Evolutionary conservation across 2,888 invertebrate species (phyloP).

Genomic region (Limenitis camilla): DNA sequence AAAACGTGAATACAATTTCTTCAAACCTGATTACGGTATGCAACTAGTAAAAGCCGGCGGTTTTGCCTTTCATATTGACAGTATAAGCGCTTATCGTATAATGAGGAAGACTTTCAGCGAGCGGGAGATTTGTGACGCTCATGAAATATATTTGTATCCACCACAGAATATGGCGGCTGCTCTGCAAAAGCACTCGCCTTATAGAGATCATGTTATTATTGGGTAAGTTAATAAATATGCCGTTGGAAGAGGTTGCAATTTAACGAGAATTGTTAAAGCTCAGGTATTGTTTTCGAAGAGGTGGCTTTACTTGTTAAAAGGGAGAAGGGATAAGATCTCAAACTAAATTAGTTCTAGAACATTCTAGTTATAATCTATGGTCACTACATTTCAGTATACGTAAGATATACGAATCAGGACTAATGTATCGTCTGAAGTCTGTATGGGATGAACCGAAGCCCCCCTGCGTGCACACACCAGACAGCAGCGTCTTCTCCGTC

Average conservation of each 20-base stretch:
- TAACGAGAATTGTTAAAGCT: no score
- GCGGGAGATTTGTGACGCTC: slow-evolving; percentile 79
- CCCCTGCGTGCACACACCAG: slow-evolving; percentile 67
- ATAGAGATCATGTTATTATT: slow-evolving; percentile 75
- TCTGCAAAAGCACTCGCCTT: slow-evolving; percentile 76
- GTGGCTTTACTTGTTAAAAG: no score
- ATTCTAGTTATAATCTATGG: neutral
- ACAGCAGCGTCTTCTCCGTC: slow-evolving; percentile 66
- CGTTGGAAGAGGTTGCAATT: neutral
- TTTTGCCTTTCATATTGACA: slow-evolving; percentile 82
- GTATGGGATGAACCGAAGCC: slow-evolving; percentile 77
- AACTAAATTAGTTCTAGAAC: no score
- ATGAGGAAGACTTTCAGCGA: slow-evolving; percentile 78
- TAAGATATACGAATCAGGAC: slow-evolving; percentile 73
- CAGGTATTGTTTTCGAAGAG: no score
- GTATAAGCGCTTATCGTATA: slow-evolving; percentile 78
- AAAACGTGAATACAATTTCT: slow-evolving; percentile 55
- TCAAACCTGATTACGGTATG: slow-evolving; percentile 72
- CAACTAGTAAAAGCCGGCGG: slow-evolving; percentile 76
- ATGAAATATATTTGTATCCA: slow-evolving; percentile 76
- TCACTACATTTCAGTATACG: slow-evolving; percentile 63
- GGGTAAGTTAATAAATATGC: slow-evolving; percentile 55
- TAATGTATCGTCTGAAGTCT: slow-evolving; percentile 72
- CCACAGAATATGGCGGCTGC: slow-evolving; percentile 74
- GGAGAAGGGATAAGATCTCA: no score